Conservation (phyloP, 2,797 vertebrate species). For the Eleutherodactylus coqui region DNA sequence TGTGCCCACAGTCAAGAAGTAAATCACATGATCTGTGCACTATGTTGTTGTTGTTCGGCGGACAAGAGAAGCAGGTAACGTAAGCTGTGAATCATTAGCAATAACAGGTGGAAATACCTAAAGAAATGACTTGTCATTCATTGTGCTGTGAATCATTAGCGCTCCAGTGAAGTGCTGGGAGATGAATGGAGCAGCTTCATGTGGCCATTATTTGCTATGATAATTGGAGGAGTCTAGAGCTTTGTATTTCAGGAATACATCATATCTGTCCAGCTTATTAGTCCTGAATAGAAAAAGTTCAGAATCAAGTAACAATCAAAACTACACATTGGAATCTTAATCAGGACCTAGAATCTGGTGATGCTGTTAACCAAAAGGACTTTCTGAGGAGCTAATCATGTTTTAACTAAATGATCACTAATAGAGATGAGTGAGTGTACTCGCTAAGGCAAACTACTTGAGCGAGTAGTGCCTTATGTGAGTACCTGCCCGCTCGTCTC, state of each 20-base stretch:
- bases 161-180: neutral
- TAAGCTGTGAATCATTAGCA: neutral
- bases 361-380: neutral
- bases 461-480: too few relatives aligned
- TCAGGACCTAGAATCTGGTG: neutral
- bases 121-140: neutral
- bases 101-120: neutral
- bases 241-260: too few relatives aligned
- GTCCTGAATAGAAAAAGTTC: neutral
- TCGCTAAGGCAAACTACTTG: too few relatives aligned
- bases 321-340: neutral
- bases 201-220: neutral
- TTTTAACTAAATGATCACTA: neutral
- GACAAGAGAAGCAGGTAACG: neutral
- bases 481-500: too few relatives aligned
- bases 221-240: neutral
- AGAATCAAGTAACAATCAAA: neutral
- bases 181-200: neutral
- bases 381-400: neutral
- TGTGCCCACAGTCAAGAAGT: neutral
- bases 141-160: neutral
- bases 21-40: neutral
- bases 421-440: too few relatives aligned
- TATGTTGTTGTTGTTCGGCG: neutral
- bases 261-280: neutral